phyloP scores from a whole-genome alignment of 1,140 invertebrate genomes.

The Geopemphigus sp. region DNA sequence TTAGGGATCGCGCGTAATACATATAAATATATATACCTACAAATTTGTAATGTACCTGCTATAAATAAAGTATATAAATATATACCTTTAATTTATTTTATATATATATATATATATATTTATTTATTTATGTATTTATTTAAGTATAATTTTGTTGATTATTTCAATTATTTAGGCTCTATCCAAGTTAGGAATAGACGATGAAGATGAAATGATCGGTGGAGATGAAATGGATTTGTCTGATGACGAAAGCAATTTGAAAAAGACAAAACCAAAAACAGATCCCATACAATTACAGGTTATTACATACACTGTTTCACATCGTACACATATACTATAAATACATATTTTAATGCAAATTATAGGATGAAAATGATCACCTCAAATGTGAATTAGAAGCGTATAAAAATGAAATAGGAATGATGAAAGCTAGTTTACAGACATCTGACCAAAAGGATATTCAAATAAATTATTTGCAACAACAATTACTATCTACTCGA shows the following conservation, averaged over 20 bases:
- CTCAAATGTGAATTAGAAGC: slow-evolving; percentile 89
- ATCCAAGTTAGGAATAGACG: slow-evolving; percentile 44
- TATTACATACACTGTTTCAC: not conserved
- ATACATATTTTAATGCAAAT: slow-evolving; percentile 55
- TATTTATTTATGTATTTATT: too few species aligned
- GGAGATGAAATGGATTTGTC: slow-evolving; percentile 46
- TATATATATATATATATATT: not conserved
- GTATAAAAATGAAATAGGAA: slow-evolving; percentile 85
- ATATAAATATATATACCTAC: not conserved
- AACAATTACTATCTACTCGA: slow-evolving; percentile 78
- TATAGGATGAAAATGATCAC: slow-evolving; percentile 80
- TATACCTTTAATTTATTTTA: not conserved
- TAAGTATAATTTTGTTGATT: not conserved
- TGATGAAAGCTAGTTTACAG: slow-evolving; percentile 68
- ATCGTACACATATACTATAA: not conserved
- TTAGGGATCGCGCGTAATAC: slow-evolving; percentile 24
- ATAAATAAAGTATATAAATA: slow-evolving; percentile 34
- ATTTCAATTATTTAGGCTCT: slow-evolving; percentile 16
- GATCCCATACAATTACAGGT: slow-evolving; percentile 44
- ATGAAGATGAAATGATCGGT: slow-evolving; percentile 48
- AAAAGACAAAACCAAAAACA: slow-evolving; percentile 39
- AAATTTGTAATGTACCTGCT: slow-evolving; percentile 28
- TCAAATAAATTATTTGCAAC: slow-evolving; percentile 70
- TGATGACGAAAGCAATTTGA: slow-evolving; percentile 37
- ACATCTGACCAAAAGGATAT: slow-evolving; percentile 69